phyloP scores from a whole-genome alignment of 2,797 vertebrate genomes.

The Premnoplex brunnescens region DNA sequence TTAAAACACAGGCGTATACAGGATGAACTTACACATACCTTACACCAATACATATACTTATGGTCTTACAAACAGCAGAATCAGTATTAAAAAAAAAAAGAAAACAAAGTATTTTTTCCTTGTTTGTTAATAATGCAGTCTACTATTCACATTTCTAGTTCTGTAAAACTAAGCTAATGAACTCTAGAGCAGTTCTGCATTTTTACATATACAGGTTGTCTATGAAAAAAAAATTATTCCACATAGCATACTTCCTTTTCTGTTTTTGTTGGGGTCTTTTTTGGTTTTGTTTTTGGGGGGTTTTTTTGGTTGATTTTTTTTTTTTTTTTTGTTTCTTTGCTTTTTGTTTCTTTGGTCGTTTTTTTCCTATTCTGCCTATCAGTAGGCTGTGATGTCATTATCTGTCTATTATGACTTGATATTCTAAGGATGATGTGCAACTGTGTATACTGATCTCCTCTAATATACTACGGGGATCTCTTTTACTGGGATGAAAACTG shows the following conservation, averaged over 20 bases:
- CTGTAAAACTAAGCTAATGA: not conserved
- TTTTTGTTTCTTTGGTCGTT: not conserved
- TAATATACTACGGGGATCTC: not conserved
- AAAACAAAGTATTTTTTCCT: not conserved
- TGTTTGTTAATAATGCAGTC: not conserved
- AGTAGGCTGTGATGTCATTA: not conserved
- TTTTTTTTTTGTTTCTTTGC: not conserved
- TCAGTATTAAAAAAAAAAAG: not conserved
- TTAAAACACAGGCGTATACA: not conserved
- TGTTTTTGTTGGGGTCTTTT: not conserved
- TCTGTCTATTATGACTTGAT: not conserved
- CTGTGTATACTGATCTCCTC: not conserved
- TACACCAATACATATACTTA: not conserved
- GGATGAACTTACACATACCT: not conserved
- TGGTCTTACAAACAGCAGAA: not conserved
- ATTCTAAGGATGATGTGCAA: not conserved
- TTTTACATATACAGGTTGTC: not conserved
- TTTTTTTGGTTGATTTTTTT: no score
- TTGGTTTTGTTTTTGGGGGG: no score
- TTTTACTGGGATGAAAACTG: not conserved
- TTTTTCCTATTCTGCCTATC: not conserved
- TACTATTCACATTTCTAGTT: not conserved
- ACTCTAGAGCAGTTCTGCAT: not conserved
- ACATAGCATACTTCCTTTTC: not conserved
- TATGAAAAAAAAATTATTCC: slow-evolving; percentile 5